A percentile compares a stretch with the other conserved stretches of the same genome.
These are phyloP conservation scores for Zaprionus inermis DNA, from an alignment of 1,140 invertebrate genomes.

Conservation along the genomic window DNA sequence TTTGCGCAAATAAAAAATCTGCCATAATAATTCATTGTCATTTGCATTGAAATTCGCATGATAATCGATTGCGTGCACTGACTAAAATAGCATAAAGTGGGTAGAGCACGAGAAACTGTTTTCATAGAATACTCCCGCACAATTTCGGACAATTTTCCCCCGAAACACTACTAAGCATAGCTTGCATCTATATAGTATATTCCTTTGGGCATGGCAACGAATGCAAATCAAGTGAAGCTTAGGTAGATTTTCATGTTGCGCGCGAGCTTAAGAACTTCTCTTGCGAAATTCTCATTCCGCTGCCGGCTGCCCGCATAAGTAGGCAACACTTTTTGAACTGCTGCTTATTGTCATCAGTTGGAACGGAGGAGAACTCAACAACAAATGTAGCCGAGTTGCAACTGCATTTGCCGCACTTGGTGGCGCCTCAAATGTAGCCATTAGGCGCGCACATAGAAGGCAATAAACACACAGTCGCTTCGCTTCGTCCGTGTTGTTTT, in stretches of 20 bases:
- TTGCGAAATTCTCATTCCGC: conserved; percentile 12
- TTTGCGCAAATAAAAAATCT: conserved; percentile 56
- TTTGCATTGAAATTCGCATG: conserved; percentile 28
- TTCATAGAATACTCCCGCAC: neutral
- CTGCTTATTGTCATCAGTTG: conserved; percentile 20
- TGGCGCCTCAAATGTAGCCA: conserved; percentile 59
- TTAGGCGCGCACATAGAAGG: conserved; percentile 74
- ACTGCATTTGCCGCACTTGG: neutral
- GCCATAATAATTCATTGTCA: conserved; percentile 50
- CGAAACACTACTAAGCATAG: neutral
- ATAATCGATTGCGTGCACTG: conserved; percentile 29
- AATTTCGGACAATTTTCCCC: neutral
- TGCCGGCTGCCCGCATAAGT: conserved; percentile 18
- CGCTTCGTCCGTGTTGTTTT: conserved; percentile 66
- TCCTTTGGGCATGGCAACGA: neutral
- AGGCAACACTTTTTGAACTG: conserved; percentile 42
- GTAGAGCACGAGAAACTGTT: neutral
- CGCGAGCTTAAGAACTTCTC: neutral
- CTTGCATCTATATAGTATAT: neutral
- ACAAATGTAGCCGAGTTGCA: conserved; percentile 10
- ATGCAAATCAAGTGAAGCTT: conserved; percentile 3
- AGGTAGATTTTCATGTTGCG: neutral
- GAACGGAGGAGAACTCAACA: neutral
- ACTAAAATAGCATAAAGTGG: neutral
- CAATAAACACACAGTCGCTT: conserved; percentile 77